Conservation (phyloP, 2,797 vertebrate genomes). For the Artibeus lituratus region DNA sequence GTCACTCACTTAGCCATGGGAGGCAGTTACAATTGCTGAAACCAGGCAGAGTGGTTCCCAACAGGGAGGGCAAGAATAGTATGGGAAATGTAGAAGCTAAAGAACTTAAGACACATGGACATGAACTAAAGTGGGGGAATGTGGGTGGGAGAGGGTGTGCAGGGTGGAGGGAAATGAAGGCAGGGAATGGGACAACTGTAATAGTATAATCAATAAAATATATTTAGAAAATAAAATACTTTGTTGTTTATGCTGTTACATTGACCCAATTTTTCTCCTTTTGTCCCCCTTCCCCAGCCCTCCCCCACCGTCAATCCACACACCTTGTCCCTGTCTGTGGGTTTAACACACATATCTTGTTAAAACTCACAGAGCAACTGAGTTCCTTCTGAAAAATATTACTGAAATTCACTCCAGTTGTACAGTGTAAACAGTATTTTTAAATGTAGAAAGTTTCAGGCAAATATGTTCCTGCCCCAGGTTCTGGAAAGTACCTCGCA, state of each 20-base stretch:
- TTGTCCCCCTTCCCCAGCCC: background rate
- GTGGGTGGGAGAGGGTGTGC: no score
- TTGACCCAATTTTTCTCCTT: background rate
- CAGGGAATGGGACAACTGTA: no score
- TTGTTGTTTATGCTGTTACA: background rate
- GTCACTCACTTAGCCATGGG: no score
- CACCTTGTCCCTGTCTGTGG: background rate
- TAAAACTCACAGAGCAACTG: background rate
- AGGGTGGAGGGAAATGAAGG: no score
- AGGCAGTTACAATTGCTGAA: no score
- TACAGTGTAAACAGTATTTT: constrained; percentile 2
- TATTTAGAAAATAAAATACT: no score
- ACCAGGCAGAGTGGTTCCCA: no score
- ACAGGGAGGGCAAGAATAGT: no score
- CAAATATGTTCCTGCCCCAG: constrained; percentile 80
- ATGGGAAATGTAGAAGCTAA: no score
- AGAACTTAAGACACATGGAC: no score
- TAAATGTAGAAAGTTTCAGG: background rate
- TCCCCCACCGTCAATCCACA: background rate
- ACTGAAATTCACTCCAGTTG: constrained; percentile 6
- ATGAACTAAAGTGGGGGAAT: no score
- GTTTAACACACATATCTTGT: background rate
- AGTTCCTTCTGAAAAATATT: background rate
- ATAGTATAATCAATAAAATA: no score
- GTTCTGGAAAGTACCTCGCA: constrained; percentile 95